Conservation (phyloP, 2,113 vertebrate species). For the Gallinago jamesoni region DNA sequence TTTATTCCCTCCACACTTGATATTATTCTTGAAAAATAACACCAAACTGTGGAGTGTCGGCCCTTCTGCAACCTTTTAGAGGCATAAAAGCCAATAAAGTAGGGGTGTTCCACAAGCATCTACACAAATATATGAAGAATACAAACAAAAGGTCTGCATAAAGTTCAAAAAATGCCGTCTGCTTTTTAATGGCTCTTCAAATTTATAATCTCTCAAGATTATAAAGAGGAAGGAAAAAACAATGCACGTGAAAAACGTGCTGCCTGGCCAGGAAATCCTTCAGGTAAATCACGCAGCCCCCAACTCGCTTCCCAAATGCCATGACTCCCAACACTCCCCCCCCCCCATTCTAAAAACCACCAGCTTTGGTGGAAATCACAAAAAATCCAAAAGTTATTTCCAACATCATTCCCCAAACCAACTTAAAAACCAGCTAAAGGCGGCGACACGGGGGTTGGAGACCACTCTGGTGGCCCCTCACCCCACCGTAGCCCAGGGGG, state of each 20-base stretch:
- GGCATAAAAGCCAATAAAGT: background rate
- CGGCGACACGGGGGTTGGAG: fast-evolving
- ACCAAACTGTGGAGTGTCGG: fast-evolving
- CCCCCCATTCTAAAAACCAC: no score
- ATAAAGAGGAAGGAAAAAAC: no score
- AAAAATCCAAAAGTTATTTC: no score
- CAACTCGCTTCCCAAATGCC: no score
- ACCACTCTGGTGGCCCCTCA: background rate
- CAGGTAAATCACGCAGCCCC: no score
- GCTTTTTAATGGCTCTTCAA: background rate
- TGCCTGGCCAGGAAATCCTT: no score
- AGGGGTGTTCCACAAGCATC: background rate
- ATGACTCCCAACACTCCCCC: no score
- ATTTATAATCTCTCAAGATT: background rate
- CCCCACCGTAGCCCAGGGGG: fast-evolving
- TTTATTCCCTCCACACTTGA: fast-evolving
- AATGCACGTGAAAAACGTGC: no score
- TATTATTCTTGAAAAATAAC: background rate
- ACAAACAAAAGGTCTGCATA: background rate
- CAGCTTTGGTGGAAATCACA: no score
- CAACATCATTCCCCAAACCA: background rate
- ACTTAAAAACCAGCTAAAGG: background rate
- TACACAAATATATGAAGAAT: fast-evolving
- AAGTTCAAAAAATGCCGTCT: background rate
- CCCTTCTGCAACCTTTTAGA: background rate